phyloP scores from a whole-genome alignment of 2,113 vertebrate genomes.

The Aegithalos caudatus region DNA sequence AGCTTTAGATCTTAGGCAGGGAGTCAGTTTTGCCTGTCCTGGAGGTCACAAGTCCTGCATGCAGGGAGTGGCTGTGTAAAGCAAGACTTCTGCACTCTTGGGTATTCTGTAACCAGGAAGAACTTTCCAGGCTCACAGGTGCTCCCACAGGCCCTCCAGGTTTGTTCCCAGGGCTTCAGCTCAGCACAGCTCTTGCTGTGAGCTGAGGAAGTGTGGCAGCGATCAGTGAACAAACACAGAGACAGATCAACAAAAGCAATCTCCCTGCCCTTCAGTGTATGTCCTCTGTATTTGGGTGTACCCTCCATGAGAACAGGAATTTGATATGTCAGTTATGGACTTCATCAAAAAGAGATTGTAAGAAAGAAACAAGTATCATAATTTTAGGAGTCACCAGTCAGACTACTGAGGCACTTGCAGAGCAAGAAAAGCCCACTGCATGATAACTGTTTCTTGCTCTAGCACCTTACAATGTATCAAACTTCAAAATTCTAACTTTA shows the following conservation, averaged over 20 bases:
- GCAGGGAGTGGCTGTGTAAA: not conserved
- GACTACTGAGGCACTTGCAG: not conserved
- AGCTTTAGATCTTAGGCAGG: not conserved
- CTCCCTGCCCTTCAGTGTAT: not conserved
- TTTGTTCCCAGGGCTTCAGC: not conserved
- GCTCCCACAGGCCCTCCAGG: not conserved
- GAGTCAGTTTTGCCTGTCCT: not conserved
- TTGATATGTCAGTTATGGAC: not conserved
- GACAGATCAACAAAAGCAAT: not conserved
- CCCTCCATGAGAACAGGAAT: not conserved
- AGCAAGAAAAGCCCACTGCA: not conserved
- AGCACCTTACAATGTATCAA: not conserved
- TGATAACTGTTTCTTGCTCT: accelerated
- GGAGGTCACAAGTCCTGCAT: not conserved
- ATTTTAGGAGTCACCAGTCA: not conserved
- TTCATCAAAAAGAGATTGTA: not conserved
- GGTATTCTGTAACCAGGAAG: not conserved
- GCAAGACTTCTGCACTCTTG: not conserved
- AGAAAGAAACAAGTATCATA: not conserved
- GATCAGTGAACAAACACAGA: not conserved
- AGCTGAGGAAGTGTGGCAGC: not conserved
- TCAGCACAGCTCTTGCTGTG: accelerated
- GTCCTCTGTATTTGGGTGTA: not conserved
- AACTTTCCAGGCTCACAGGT: not conserved
- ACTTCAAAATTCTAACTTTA: not conserved